phyloP scores from a whole-genome alignment of 1,140 invertebrate species.

The Saccostrea echinata region DNA sequence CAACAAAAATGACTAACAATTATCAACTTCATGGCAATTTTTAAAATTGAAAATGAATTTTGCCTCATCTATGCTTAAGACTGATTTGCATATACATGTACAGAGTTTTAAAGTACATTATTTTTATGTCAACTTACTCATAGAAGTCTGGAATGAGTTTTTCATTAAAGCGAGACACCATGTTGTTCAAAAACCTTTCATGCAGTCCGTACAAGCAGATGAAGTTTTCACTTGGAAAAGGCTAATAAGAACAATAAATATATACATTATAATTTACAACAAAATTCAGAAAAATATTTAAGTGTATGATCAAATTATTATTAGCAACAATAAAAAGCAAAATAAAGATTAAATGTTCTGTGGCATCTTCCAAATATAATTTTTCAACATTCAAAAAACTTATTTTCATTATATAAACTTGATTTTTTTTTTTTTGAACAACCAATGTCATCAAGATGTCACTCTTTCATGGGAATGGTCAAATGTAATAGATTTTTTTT shows the following conservation, averaged over 20 bases:
- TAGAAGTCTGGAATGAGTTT: slow-evolving; percentile 79
- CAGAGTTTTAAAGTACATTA: neutral
- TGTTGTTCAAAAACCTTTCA: slow-evolving; percentile 78
- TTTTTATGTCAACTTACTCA: slow-evolving; percentile 66
- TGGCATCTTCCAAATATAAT: too few species aligned
- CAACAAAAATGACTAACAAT: neutral
- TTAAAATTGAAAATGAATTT: slow-evolving; percentile 6
- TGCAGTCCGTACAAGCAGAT: slow-evolving; percentile 79
- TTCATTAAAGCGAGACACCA: slow-evolving; percentile 76
- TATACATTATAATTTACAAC: neutral
- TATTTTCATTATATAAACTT: too few species aligned
- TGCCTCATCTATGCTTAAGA: neutral
- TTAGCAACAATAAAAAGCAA: too few species aligned
- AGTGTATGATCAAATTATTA: too few species aligned
- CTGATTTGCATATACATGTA: neutral
- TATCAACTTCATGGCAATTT: neutral
- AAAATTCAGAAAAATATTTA: too few species aligned
- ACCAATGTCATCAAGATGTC: too few species aligned
- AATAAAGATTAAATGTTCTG: too few species aligned
- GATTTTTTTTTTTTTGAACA: too few species aligned
- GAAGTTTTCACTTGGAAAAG: slow-evolving; percentile 73
- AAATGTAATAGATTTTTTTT: too few species aligned
- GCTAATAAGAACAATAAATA: slow-evolving; percentile 59
- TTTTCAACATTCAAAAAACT: too few species aligned
- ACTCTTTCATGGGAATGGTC: too few species aligned